These are phyloP conservation scores for Belonocnema kinseyi DNA, from an alignment of 1,140 invertebrate species.

Conservation along the genomic window DNA sequence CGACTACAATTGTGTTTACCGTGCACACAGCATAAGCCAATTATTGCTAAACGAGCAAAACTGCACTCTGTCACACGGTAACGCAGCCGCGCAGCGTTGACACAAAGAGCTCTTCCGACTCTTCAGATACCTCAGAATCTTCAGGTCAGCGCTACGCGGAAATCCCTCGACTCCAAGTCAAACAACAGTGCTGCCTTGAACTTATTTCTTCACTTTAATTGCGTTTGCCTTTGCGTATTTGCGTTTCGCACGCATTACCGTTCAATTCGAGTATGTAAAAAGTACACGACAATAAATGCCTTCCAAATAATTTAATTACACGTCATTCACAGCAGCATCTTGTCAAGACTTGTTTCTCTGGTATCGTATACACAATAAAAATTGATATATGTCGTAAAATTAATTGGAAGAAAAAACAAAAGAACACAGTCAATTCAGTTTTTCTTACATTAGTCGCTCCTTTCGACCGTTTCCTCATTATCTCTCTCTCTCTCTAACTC, in stretches of 20 bases:
- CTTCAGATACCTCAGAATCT: not conserved
- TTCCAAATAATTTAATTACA: conserved; percentile 59
- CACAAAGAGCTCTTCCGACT: not conserved
- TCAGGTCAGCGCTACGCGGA: conserved; percentile 1
- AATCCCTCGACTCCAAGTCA: conserved; percentile 25
- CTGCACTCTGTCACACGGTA: not conserved
- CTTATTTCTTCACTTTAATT: not conserved
- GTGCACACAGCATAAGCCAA: no score
- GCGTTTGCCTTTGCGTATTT: not conserved
- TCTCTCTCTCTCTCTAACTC: conserved; percentile 38
- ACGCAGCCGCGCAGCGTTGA: conserved; percentile 8
- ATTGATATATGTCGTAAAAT: conserved; percentile 54
- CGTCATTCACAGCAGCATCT: conserved; percentile 58
- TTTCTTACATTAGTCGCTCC: conserved; percentile 37
- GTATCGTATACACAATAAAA: conserved; percentile 56
- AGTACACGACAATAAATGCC: conserved; percentile 49
- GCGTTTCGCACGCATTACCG: conserved; percentile 7
- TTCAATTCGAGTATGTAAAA: conserved; percentile 35
- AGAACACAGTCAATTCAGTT: conserved; percentile 51
- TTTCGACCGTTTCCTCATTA: conserved; percentile 31
- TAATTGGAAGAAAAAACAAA: conserved; percentile 54
- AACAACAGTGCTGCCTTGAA: conserved; percentile 23
- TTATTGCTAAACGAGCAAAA: not conserved
- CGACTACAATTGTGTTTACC: conserved; percentile 1
- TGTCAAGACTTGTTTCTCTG: conserved; percentile 62